phyloP scores from a whole-genome alignment of 1,140 invertebrate genomes.

The Microplitis mediator region DNA sequence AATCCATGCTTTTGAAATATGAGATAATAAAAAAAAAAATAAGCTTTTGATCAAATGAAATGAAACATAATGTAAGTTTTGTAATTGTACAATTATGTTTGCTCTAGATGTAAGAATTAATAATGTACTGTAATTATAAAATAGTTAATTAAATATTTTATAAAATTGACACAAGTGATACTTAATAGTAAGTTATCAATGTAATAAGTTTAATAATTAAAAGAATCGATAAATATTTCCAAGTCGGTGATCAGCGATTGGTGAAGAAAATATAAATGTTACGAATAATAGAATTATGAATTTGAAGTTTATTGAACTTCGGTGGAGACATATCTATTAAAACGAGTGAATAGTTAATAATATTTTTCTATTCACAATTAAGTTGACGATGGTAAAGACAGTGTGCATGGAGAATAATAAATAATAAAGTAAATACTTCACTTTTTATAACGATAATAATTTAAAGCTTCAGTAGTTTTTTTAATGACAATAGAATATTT shows the following conservation, averaged over 20 bases:
- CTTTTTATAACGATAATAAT: neutral
- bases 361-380: constrained; percentile 44
- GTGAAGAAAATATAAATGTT: neutral
- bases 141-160: too few relatives aligned
- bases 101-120: too few relatives aligned
- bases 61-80: too few relatives aligned
- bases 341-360: constrained; percentile 32
- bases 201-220: too few relatives aligned
- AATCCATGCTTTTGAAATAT: neutral
- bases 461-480: neutral
- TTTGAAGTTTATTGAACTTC: constrained; percentile 30
- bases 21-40: too few relatives aligned
- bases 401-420: constrained; percentile 1
- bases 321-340: constrained; percentile 37
- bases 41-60: too few relatives aligned
- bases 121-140: too few relatives aligned
- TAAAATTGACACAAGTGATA: neutral
- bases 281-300: neutral
- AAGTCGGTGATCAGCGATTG: too few relatives aligned
- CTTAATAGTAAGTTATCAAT: too few relatives aligned
- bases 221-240: too few relatives aligned
- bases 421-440: neutral
- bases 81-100: too few relatives aligned
- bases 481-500: too few relatives aligned
- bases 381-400: neutral